Evolutionary conservation across 2,888 invertebrate genomes (phyloP), one percentile per base, ranked within the genome.

Genomic region (Chymomyza procnemis): DNA sequence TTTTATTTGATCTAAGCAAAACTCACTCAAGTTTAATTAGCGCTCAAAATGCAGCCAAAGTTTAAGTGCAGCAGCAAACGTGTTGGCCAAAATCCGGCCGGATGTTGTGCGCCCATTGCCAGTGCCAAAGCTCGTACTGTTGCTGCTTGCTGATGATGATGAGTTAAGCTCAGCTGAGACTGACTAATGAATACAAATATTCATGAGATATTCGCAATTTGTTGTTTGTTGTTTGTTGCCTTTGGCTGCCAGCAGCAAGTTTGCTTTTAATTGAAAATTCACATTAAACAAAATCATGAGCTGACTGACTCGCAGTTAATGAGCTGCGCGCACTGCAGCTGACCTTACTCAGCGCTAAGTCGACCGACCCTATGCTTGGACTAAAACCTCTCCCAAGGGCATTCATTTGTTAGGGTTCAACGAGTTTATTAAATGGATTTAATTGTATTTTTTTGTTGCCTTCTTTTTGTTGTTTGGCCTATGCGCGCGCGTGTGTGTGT

Each of bases 371-470:
- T 6, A 26, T 26, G 26, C 26, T 26, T 8, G 6, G 6, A 6
- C 26, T 8, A 26, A 26, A 19, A 16, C 19, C 21, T 6, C 56
- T 58, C 66, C 79, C 78, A 84, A 73, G 81, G 81, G 81, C 76
- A 70, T 80, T 79, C n/a, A 75, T 76, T 84, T 75, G 66, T 61
- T 74, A 55, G 74, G 79, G 73, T 69, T 80, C 84, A 84, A 85
- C 78, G 84, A 79, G 83, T 85, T 80, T 79, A 83, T 83, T 85
- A 76, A 84, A 84, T 74, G 86, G 78, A 78, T 83, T 84, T 78
- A 80, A 80, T 83, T 83, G 84, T 83, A 65, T 62, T 78, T 70
- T 66, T 62, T 70, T 47, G 52, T 19, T 62, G 34, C 22, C 5
- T 6, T 14, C 19, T 62, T 62, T 26, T 26, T 26, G 0, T 26